These are phyloP conservation scores for Podotricha telesiphe DNA, from an alignment of 2,888 invertebrate genomes.

Conservation along the genomic window DNA sequence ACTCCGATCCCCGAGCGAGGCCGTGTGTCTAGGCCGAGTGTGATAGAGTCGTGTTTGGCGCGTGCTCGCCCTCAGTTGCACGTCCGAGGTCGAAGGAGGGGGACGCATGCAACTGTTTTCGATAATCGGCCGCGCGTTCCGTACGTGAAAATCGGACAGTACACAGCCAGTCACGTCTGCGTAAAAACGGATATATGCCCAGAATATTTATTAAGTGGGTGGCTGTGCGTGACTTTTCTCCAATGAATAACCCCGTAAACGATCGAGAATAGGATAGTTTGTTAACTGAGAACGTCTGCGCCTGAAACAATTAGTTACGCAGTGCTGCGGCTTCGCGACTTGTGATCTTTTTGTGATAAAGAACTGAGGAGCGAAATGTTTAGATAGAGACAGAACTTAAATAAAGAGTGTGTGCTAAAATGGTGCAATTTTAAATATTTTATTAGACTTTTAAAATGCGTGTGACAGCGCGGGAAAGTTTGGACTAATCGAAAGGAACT, in stretches of 20 bases:
- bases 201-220: conserved; percentile 85
- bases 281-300: conserved; percentile 69
- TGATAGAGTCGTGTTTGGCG: conserved; percentile 82
- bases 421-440: conserved; percentile 48
- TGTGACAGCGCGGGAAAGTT: conserved; percentile 56
- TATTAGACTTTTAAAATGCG: conserved; percentile 55
- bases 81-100: conserved; percentile 80
- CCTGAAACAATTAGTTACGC: conserved; percentile 51
- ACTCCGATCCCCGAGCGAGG: conserved; percentile 64
- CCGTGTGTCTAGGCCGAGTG: conserved; percentile 69
- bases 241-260: conserved; percentile 77
- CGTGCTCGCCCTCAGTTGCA: conserved; percentile 82
- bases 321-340: conserved; percentile 39
- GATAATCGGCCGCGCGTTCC: conserved; percentile 83
- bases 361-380: conserved; percentile 41
- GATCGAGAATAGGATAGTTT: conserved; percentile 77
- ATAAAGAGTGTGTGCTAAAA: conserved; percentile 47
- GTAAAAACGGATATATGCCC: conserved; percentile 85
- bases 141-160: conserved; percentile 84
- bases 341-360: conserved; percentile 48
- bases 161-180: conserved; percentile 80
- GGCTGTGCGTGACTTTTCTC: conserved; percentile 83
- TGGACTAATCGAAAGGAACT: conserved; percentile 41
- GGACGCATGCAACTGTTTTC: conserved; percentile 83
- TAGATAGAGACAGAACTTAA: conserved; percentile 26